Evolutionary conservation across 2,888 invertebrate species (phyloP), one percentile per base, ranked within the genome.

Genomic region (Drosophila multiciliata): DNA sequence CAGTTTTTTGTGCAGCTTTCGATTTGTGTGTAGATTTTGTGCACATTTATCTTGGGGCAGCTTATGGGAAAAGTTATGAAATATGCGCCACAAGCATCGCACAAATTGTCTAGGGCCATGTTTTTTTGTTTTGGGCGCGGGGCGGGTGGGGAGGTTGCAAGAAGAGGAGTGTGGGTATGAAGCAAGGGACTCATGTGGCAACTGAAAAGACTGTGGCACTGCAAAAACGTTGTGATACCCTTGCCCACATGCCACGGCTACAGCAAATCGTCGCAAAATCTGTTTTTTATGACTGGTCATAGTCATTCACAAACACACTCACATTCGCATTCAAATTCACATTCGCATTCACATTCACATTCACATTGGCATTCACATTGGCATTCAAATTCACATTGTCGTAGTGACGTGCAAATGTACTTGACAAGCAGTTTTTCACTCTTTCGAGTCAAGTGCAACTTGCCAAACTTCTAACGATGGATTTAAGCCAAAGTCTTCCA

Each of bases 31-130:
- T 91, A 90, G 90, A 89, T 91, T 90, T 88, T 77, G 81, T 78
- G 86, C 83, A 88, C 91, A 91, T 91, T 91, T 91, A 91, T 91
- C 92, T 91, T 91, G 79, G 78, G 84, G 78, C 84, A 89, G 91
- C 91, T 91, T 91, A 91, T 78, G 85, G 85, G 66, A 80, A 89
- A 87, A 91, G 91, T 91, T 91, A 91, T 91, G 91, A 91, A 89
- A 89, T 91, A 91, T 91, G 91, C 80, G 90, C 88, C 88, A 87
- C 86, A 78, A 81, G 73, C 82, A 67, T 61, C 78, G 85, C 85
- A 86, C 85, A 86, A 86, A 89, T 86, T 86, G 89, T 84, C 82
- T 73, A 75, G 60, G 66, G 63, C 62, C 50, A 55, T 29, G 55
- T n/a, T 20, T 12, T 12, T 12, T 20, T 45, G 6, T 42, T 42